A percentile compares a stretch with the other conserved stretches of the same genome.
Evolutionary conservation across 2,113 vertebrate genomes (phyloP).

Genomic region (Suricata suricatta): DNA sequence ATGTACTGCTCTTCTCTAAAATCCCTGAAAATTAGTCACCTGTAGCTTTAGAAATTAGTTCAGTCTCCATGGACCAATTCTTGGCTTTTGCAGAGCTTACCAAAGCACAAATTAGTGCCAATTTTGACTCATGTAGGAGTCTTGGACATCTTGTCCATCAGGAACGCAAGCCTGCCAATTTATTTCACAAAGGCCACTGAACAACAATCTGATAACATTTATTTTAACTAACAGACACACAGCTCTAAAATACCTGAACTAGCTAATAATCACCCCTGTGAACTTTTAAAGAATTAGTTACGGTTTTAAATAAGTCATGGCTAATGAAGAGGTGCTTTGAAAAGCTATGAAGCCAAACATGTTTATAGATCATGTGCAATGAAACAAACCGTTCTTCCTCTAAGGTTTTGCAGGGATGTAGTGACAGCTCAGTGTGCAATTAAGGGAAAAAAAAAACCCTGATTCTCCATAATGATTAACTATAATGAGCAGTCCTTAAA

Average conservation of each 20-base stretch:
- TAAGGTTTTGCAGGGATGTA: conserved; percentile 49
- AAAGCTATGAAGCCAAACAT: conserved; percentile 59
- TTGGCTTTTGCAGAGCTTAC: conserved; percentile 63
- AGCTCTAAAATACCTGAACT: conserved; percentile 46
- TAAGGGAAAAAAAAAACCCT: background rate
- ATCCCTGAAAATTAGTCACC: conserved; percentile 47
- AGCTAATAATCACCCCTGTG: conserved; percentile 30
- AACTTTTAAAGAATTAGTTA: conserved; percentile 60
- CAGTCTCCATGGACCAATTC: conserved; percentile 39
- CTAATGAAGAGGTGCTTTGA: conserved; percentile 50
- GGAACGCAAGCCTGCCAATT: conserved; percentile 57
- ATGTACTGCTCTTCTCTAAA: conserved; percentile 37
- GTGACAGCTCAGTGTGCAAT: conserved; percentile 48
- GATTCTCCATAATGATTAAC: conserved; percentile 59
- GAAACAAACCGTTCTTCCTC: conserved; percentile 54
- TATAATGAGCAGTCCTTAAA: conserved; percentile 65
- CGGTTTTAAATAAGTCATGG: conserved; percentile 65
- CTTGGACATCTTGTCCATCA: conserved; percentile 63
- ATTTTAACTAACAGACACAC: conserved; percentile 45
- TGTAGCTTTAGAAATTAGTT: conserved; percentile 45
- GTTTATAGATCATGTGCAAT: conserved; percentile 55
- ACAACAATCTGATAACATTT: conserved; percentile 61
- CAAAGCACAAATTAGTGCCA: conserved; percentile 60
- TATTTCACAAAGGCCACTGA: conserved; percentile 57
- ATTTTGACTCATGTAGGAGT: conserved; percentile 63